Conservation (phyloP, 1,140 invertebrate species). For the Pteromalus puparum region DNA sequence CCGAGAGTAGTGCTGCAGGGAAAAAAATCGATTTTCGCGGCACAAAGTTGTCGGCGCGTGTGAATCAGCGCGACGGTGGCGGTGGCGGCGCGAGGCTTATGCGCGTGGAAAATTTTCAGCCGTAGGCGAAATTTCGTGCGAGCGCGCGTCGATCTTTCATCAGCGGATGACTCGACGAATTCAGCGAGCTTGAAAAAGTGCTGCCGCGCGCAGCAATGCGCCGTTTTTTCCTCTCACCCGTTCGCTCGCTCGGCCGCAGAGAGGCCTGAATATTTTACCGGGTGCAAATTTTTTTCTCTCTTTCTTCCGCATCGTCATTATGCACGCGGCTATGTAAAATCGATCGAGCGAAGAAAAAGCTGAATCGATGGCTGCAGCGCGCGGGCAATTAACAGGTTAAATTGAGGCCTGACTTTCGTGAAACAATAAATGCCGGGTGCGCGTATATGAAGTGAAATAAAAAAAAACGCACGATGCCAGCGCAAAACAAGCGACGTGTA, state of each 20-base stretch:
- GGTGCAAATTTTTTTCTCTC: conserved; percentile 32
- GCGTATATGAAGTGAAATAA: not conserved
- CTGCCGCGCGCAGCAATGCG: conserved; percentile 16
- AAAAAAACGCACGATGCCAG: not conserved
- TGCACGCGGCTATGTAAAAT: not conserved
- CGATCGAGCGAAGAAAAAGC: not conserved
- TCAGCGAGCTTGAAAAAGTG: conserved; percentile 50
- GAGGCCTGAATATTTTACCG: conserved; percentile 42
- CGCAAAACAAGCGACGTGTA: not conserved
- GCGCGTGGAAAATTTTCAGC: conserved; percentile 43
- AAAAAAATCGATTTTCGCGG: conserved; percentile 36
- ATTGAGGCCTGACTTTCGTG: not conserved
- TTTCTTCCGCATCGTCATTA: not conserved
- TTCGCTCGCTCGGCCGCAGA: not conserved
- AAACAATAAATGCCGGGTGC: not conserved
- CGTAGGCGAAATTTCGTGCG: conserved; percentile 45
- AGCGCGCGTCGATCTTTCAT: conserved; percentile 52
- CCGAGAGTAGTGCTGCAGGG: no score
- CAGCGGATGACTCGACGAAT: conserved; percentile 52
- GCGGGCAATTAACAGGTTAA: not conserved
- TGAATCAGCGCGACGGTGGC: conserved; percentile 23
- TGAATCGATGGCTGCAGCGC: not conserved
- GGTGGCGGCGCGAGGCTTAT: conserved; percentile 19
- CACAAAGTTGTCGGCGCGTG: conserved; percentile 22
- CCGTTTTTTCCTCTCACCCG: conserved; percentile 14